Conservation (phyloP, 2,888 invertebrate genomes). For the Ctena decussata region DNA sequence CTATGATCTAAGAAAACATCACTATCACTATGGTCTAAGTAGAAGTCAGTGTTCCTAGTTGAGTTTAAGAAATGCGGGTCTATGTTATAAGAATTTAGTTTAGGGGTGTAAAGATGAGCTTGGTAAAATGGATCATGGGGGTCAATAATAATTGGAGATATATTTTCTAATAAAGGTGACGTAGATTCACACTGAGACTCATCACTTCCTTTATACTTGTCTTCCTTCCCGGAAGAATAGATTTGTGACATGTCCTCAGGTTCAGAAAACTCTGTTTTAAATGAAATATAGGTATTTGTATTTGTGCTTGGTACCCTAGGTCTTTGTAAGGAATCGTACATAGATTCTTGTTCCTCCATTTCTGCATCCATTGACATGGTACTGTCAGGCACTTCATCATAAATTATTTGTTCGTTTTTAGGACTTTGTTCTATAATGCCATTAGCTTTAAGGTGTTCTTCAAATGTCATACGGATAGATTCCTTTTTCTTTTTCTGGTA, state of each 20-base stretch:
- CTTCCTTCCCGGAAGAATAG: slow-evolving; percentile 68
- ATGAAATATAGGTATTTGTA: slow-evolving; percentile 83
- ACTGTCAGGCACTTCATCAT: slow-evolving; percentile 57
- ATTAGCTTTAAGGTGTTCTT: slow-evolving; percentile 79
- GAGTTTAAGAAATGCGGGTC: neutral
- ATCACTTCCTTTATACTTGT: slow-evolving; percentile 69
- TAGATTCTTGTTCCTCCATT: slow-evolving; percentile 52
- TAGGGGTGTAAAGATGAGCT: slow-evolving; percentile 58
- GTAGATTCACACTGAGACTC: slow-evolving; percentile 81
- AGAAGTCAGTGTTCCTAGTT: neutral
- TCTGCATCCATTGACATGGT: slow-evolving; percentile 53
- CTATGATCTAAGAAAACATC: neutral
- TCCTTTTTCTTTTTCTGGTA: slow-evolving; percentile 72
- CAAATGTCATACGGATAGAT: slow-evolving; percentile 76
- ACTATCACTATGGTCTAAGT: slow-evolving; percentile 5
- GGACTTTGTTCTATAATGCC: slow-evolving; percentile 67
- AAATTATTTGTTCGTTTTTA: slow-evolving; percentile 62
- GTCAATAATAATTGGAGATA: slow-evolving; percentile 73
- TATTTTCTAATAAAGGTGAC: slow-evolving; percentile 78
- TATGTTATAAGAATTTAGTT: slow-evolving; percentile 25
- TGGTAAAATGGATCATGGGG: slow-evolving; percentile 69
- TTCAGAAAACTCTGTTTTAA: slow-evolving; percentile 79
- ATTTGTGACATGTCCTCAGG: slow-evolving; percentile 75
- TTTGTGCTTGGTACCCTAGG: slow-evolving; percentile 60
- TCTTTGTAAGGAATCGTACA: slow-evolving; percentile 61